These are phyloP conservation scores for Drosophila mayaguana DNA, from an alignment of 2,888 invertebrate species.

Conservation along the genomic window DNA sequence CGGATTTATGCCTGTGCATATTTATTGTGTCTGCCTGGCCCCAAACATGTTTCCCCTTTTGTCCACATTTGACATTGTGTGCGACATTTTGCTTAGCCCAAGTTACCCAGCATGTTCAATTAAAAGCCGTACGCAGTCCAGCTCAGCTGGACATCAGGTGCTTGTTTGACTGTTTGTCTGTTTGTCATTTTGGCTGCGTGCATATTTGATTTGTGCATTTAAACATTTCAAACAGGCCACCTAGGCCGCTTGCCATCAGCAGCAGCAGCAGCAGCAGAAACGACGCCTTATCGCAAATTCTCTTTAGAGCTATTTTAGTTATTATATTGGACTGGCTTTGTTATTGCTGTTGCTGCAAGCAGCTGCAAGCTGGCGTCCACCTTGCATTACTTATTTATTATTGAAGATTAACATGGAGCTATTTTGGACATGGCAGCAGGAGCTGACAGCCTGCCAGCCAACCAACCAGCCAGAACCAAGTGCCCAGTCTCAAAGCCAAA, in stretches of 20 bases:
- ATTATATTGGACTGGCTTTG: conserved; percentile 77
- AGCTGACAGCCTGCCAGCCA: conserved; percentile 24
- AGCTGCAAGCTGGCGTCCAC: conserved; percentile 64
- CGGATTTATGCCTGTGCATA: conserved; percentile 68
- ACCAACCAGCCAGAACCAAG: conserved; percentile 5
- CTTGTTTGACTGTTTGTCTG: conserved; percentile 39
- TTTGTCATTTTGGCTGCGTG: conserved; percentile 69
- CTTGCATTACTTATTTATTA: conserved; percentile 75
- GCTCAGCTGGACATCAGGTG: conserved; percentile 67
- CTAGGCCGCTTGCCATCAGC: not conserved
- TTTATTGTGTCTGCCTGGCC: conserved; percentile 63
- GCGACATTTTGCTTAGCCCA: conserved; percentile 41
- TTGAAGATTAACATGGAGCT: conserved; percentile 75
- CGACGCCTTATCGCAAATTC: conserved; percentile 70
- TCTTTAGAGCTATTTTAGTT: conserved; percentile 78
- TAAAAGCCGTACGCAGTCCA: conserved; percentile 60
- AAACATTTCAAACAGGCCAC: conserved; percentile 72
- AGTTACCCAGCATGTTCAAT: conserved; percentile 62
- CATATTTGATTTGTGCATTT: conserved; percentile 80
- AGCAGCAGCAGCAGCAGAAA: conserved; percentile 29
- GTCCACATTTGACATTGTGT: conserved; percentile 23
- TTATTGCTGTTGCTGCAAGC: conserved; percentile 29
- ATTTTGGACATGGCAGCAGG: conserved; percentile 50
- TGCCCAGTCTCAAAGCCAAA: conserved; percentile 32
- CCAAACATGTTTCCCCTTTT: conserved; percentile 24